Evolutionary conservation across 2,797 vertebrate species (phyloP), one percentile per base, ranked within the genome.

Genomic region (Oryzias dopingdopingensis): DNA sequence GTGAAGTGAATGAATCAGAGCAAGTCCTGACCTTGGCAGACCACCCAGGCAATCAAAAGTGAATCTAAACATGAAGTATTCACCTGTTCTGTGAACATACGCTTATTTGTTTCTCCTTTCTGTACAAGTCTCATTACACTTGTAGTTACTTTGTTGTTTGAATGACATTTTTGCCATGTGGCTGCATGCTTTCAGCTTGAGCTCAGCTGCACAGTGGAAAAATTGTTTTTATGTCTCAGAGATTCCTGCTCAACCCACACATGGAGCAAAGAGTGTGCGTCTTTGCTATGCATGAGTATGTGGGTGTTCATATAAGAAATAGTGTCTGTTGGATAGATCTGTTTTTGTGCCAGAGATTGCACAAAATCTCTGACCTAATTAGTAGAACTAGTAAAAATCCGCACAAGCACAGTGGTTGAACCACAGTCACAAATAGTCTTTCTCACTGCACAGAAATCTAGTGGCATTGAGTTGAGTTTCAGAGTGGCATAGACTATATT

Each of bases 241-340:
- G 76, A 89, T 89, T 91, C 87, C 81, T 85, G 53, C 76, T 73
- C 79, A 68, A 74, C 89, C 89, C 86, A 92, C 89, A 72, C 77
- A 78, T 73, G 73, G 50, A 70, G 70, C 63, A 58, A 57, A 74
- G 74, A 55, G 68, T 56, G 60, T 70, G 65, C 66, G 64, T 65
- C 57, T 82, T 80, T 83, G 60, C 80, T 76, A 63, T 76, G 72
- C 71, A 68, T 56, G 54, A 59, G 49, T 66, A 70, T 5, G 40
- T 47, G 62, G 49, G 52, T 77, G 77, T 80, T 82, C 83, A 70
- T 79, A 73, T 77, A 72, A 66, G 52, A 46, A 42, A 57, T 77
- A 64, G 80, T 70, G 51, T 55, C 37, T 42, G 59, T 67, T 76
- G 76, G 69, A 79, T 83, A 71, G 67, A 59, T 63, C 41, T 22